phyloP scores from a whole-genome alignment of 2,797 vertebrate species.

The Spondyliosoma cantharus region DNA sequence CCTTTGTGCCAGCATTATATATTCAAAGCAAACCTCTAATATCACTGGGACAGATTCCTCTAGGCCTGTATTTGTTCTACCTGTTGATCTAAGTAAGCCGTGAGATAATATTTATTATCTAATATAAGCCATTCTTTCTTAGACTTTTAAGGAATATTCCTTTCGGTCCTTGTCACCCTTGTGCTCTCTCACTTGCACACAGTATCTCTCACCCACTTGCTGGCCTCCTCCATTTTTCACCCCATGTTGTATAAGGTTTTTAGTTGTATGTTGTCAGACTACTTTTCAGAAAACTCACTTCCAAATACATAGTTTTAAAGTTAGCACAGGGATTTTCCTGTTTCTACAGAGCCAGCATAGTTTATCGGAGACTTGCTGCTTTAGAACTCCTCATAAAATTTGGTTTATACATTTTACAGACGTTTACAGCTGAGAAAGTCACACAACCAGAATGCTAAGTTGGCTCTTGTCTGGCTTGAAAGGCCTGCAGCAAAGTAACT shows the following conservation, averaged over 20 bases:
- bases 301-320: not conserved
- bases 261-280: too few relatives aligned
- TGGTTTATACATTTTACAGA: not conserved
- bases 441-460: not conserved
- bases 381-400: constrained; percentile 6
- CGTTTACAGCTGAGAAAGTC: constrained; percentile 18
- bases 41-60: constrained; percentile 18
- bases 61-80: constrained; percentile 5
- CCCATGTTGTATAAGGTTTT: not conserved
- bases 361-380: constrained; percentile 2
- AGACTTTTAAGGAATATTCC: not conserved
- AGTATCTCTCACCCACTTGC: constrained; percentile 50
- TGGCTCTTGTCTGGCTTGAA: not conserved
- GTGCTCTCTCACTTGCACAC: constrained; percentile 34
- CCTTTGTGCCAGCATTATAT: constrained; percentile 11
- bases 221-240: constrained; percentile 13
- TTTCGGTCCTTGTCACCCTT: not conserved
- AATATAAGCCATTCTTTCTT: not conserved
- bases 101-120: not conserved
- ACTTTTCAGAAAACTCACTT: not conserved
- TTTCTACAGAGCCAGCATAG: constrained; percentile 21
- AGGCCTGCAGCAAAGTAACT: not conserved
- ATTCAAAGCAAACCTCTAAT: constrained; percentile 4
- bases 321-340: not conserved
- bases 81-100: not conserved